Percentiles rank a stretch among this genome's conserved stretches.
Conservation (phyloP, 2,797 vertebrate species). For the Ctenopoma multispine region DNA sequence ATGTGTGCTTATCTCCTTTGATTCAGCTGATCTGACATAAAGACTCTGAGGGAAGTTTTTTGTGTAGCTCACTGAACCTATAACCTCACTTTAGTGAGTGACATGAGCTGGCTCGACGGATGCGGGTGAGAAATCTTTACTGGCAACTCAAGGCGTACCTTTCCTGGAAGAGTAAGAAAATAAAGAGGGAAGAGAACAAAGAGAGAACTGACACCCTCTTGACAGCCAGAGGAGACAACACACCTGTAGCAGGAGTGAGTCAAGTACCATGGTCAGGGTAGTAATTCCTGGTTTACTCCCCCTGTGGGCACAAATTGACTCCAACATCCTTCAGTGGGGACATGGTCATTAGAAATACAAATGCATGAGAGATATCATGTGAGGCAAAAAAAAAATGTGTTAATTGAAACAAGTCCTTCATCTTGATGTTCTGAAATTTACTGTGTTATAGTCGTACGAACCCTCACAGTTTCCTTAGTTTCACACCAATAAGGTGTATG, state of each 20-base stretch:
- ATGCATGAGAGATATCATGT: slow-evolving; percentile 11
- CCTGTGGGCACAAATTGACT: slow-evolving; percentile 48
- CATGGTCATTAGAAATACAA: slow-evolving; percentile 16
- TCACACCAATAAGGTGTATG: slow-evolving; percentile 67
- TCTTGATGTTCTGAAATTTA: slow-evolving; percentile 29
- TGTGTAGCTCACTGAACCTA: slow-evolving; percentile 34
- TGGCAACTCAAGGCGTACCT: slow-evolving; percentile 72
- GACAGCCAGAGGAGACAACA: slow-evolving; percentile 68
- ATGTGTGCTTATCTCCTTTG: neutral
- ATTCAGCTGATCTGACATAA: slow-evolving; percentile 23
- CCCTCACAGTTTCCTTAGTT: slow-evolving; percentile 43
- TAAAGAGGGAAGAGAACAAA: slow-evolving; percentile 77
- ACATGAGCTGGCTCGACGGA: slow-evolving; percentile 45
- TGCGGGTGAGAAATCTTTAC: slow-evolving; percentile 78
- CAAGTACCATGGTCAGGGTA: slow-evolving; percentile 51
- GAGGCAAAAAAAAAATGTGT: neutral
- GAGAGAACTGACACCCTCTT: slow-evolving; percentile 62
- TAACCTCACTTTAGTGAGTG: slow-evolving; percentile 53
- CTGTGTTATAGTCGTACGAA: slow-evolving; percentile 5
- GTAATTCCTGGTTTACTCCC: slow-evolving; percentile 58
- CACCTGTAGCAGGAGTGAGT: slow-evolving; percentile 75
- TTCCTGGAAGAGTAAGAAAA: slow-evolving; percentile 79
- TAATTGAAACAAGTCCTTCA: slow-evolving; percentile 13
- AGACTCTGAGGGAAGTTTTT: slow-evolving; percentile 38
- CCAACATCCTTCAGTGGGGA: slow-evolving; percentile 1